phyloP scores from a whole-genome alignment of 2,888 invertebrate genomes.

The Drosophila meridiana region DNA sequence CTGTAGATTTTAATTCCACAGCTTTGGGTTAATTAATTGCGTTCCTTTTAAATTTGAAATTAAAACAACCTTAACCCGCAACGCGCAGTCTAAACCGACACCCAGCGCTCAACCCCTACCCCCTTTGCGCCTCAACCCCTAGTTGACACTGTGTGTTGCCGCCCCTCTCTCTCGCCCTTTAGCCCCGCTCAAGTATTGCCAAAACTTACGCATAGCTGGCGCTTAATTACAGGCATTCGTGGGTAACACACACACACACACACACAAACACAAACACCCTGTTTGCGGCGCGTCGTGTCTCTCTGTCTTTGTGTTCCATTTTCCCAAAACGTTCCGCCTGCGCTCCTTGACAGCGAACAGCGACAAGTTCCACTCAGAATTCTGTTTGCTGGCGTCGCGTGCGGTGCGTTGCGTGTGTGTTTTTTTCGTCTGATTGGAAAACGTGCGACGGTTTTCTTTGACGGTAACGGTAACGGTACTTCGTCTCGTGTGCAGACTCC shows the following conservation, averaged over 20 bases:
- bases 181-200: conserved; percentile 18
- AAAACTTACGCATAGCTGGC: conserved; percentile 52
- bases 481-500: conserved; percentile 55
- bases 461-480: conserved; percentile 44
- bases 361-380: conserved; percentile 73
- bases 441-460: conserved; percentile 45
- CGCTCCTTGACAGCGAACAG: conserved; percentile 46
- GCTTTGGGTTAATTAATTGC: conserved; percentile 73
- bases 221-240: conserved; percentile 54
- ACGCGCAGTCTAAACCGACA: conserved; percentile 8
- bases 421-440: conserved; percentile 62
- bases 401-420: conserved; percentile 63
- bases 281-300: conserved; percentile 5
- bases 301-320: conserved; percentile 51
- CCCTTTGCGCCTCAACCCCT: not conserved
- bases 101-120: not conserved
- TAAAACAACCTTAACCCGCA: conserved; percentile 59
- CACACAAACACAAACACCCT: not conserved
- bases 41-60: conserved; percentile 71
- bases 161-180: not conserved
- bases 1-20: conserved; percentile 49
- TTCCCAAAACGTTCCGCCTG: conserved; percentile 58
- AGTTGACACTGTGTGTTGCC: not conserved
- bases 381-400: conserved; percentile 77
- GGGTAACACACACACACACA: conserved; percentile 13